Evolutionary conservation across 1,140 invertebrate genomes (phyloP).

Genomic region (Drosophila seguyi): DNA sequence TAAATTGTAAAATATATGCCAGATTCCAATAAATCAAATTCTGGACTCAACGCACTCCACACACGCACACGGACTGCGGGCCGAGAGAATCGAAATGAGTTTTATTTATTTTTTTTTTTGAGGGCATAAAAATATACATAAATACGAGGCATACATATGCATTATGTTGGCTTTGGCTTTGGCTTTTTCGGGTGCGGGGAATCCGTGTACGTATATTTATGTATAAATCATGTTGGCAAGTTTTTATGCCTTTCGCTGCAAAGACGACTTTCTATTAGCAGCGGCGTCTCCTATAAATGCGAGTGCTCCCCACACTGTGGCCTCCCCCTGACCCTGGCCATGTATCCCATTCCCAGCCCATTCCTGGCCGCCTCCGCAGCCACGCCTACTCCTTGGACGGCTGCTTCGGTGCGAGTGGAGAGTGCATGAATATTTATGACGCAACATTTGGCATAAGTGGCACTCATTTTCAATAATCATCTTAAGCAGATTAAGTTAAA

Average conservation of each 20-base stretch:
- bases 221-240: slow-evolving; percentile 83
- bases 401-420: slow-evolving; percentile 7
- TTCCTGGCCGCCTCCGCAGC: neutral
- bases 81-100: slow-evolving; percentile 68
- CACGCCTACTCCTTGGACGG: slow-evolving; percentile 14
- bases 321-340: neutral
- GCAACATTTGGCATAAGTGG: slow-evolving; percentile 83
- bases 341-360: neutral
- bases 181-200: slow-evolving; percentile 24
- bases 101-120: slow-evolving; percentile 36
- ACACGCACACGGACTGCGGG: slow-evolving; percentile 17
- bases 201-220: slow-evolving; percentile 67
- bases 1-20: slow-evolving; percentile 83
- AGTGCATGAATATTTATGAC: slow-evolving; percentile 84
- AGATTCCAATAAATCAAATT: slow-evolving; percentile 81
- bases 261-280: slow-evolving; percentile 76
- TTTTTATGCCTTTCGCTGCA: slow-evolving; percentile 74
- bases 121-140: slow-evolving; percentile 61
- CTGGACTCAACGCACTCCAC: slow-evolving; percentile 33
- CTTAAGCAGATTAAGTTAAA: slow-evolving; percentile 84
- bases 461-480: slow-evolving; percentile 84
- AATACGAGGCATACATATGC: slow-evolving; percentile 63
- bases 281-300: slow-evolving; percentile 63
- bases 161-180: slow-evolving; percentile 50
- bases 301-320: slow-evolving; percentile 7